Evolutionary conservation across 1,140 invertebrate genomes (phyloP).

Genomic region (Bemisia tabaci): DNA sequence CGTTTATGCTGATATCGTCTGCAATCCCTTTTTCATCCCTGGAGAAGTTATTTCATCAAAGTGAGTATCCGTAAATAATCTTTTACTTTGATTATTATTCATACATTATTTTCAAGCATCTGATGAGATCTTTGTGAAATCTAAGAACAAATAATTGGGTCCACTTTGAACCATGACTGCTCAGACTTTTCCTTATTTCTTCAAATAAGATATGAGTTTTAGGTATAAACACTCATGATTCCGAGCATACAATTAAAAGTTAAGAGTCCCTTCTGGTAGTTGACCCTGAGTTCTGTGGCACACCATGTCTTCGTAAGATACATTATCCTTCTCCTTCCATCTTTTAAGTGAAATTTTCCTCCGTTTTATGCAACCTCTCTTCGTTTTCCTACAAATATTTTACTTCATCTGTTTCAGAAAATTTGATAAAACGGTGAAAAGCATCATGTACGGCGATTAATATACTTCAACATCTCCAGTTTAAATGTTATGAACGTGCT

Average conservation of each 20-base stretch:
- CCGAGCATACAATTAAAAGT: background rate
- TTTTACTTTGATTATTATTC: background rate
- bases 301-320: background rate
- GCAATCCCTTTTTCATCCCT: slow-evolving; percentile 89
- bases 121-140: slow-evolving; percentile 2
- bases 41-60: slow-evolving; percentile 66
- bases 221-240: background rate
- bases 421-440: slow-evolving; percentile 21
- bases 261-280: background rate
- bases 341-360: background rate
- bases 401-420: slow-evolving; percentile 20
- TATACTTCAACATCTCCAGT: no score
- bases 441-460: slow-evolving; percentile 15
- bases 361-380: background rate
- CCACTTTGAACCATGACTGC: background rate
- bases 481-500: no score
- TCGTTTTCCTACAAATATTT: no score
- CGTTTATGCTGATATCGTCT: slow-evolving; percentile 81
- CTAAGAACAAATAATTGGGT: background rate
- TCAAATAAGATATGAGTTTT: background rate
- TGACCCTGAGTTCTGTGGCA: background rate
- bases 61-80: slow-evolving; percentile 48
- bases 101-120: slow-evolving; percentile 4
- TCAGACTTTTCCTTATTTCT: slow-evolving; percentile 9
- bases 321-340: background rate